Percentiles rank a stretch among this genome's conserved stretches.
Conservation (phyloP, 2,888 invertebrate species). For the Tethea ocularis region DNA sequence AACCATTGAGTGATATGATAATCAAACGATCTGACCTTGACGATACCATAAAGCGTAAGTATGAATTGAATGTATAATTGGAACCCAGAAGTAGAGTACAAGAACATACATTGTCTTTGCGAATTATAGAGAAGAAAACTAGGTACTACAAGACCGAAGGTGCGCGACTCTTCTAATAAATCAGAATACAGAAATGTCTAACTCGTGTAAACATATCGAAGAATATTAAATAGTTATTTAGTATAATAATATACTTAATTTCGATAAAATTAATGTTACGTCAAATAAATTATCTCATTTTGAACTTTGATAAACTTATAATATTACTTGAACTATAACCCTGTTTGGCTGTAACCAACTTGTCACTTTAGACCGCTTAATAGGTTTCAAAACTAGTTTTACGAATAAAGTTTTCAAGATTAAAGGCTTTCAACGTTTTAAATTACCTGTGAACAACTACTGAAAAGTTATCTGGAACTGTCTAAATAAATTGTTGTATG, state of each 20-base stretch:
- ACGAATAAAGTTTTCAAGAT: not conserved
- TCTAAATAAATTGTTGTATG: too few species aligned
- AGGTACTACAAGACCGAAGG: too few species aligned
- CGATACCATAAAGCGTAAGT: not conserved
- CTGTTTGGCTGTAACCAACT: not conserved
- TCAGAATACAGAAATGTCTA: not conserved
- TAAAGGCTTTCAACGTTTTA: not conserved
- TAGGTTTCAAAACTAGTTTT: not conserved
- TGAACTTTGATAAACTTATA: not conserved
- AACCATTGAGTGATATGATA: constrained; percentile 34
- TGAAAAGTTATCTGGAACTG: too few species aligned
- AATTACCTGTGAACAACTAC: too few species aligned
- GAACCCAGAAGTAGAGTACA: not conserved
- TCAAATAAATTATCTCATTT: not conserved
- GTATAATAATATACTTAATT: not conserved
- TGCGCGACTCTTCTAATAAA: too few species aligned
- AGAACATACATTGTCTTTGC: too few species aligned
- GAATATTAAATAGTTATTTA: not conserved
- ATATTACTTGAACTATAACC: not conserved
- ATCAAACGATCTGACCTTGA: constrained; percentile 33
- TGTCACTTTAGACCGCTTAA: not conserved
- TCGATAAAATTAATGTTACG: not conserved
- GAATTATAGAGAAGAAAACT: too few species aligned
- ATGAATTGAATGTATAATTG: not conserved
- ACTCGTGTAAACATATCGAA: not conserved